Evolutionary conservation across 1,140 invertebrate species (phyloP), one percentile per base, ranked within the genome.

Genomic region (Holotrichia oblita): DNA sequence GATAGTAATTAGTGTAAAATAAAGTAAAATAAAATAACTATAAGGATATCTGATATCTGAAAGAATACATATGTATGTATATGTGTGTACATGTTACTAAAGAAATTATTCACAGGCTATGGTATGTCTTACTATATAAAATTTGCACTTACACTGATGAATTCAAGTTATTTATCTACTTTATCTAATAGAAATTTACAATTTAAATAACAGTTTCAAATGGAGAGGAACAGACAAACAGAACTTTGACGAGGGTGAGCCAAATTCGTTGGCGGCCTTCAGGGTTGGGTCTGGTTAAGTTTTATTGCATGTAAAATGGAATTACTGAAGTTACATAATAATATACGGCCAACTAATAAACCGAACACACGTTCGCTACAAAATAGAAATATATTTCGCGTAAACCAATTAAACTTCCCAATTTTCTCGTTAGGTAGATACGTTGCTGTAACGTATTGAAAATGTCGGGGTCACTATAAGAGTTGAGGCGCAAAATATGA

Each of bases 281-380:
- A 27, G 8, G 20, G 22, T 34, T 34, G 8, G 61, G 61, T 24
- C 22, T 27, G 22, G 12, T 17, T 55, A 55, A 55, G 48, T 14
- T 55, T 55, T 55, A 55, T 55, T 55, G 48, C 27, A 69, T 69
- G 61, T 69, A 69, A 34, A 69, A 27, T 69, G 61, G 61, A 69
- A 69, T 69, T 69, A 69, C 22, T 14, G 61, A 69, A 69, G 61
- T 34, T 69, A 69, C 27, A 69, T 27, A 69, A 69, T 69, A 69
- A 69, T 69, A 69, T 27, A 69, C 61, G 27, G 61, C 7, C 22
- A 69, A 69, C 61, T 69, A 69, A 69, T 69, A 69, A 17, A 69
- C 17, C 9, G 1, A 69, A 34, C 8, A 34, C 22, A 24, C 20
- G 20, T 69, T 34, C 24, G 22, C 20, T 69, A 27, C 22, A 69